Conservation (phyloP, 2,888 invertebrate genomes). For the Noctua janthina region DNA sequence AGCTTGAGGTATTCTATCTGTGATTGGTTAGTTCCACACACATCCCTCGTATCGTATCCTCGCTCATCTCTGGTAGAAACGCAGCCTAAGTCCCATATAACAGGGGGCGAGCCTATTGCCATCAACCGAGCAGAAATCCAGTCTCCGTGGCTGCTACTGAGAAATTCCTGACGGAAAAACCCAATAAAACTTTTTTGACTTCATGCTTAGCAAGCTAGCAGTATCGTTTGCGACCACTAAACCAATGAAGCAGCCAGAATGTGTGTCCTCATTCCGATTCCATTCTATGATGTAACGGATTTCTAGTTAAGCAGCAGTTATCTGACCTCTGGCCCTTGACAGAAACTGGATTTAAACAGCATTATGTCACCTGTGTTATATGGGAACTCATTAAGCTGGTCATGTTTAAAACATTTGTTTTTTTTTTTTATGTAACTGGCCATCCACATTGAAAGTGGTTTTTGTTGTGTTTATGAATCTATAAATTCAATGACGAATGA, state of each 20-base stretch:
- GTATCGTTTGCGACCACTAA: neutral
- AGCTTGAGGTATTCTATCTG: too few relatives aligned
- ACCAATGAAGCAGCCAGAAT: neutral
- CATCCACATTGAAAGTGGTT: constrained; percentile 9
- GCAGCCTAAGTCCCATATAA: neutral
- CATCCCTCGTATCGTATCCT: too few relatives aligned
- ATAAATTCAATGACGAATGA: constrained; percentile 1
- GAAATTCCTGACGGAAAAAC: neutral
- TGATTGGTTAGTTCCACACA: too few relatives aligned
- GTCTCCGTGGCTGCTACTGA: neutral
- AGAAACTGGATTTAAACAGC: constrained; percentile 21
- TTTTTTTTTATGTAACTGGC: constrained; percentile 33
- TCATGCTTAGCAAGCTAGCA: too few relatives aligned
- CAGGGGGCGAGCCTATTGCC: neutral
- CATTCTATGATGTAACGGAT: constrained; percentile 27
- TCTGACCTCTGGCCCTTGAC: constrained; percentile 27
- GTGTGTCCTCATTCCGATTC: neutral
- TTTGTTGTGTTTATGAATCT: neutral
- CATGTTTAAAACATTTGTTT: constrained; percentile 6
- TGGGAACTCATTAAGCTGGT: neutral
- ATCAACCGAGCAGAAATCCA: neutral
- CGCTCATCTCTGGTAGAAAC: too few relatives aligned
- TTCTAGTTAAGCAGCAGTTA: constrained; percentile 4
- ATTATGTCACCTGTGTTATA: constrained; percentile 31
- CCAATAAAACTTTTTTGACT: too few relatives aligned